Conservation (phyloP, 2,113 vertebrate genomes). For the Progne subis region DNA sequence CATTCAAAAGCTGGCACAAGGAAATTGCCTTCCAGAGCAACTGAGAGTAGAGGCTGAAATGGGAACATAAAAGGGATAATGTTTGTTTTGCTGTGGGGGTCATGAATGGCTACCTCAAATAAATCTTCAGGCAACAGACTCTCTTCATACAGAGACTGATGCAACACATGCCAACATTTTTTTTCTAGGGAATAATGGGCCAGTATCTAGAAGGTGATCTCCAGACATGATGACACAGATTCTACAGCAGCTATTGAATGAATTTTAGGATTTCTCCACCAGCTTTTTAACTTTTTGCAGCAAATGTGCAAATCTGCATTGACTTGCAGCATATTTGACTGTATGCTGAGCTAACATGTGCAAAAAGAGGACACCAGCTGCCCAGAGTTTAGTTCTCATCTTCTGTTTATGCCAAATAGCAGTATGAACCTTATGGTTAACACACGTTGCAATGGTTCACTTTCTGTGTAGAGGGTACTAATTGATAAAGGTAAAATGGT, state of each 20-base stretch:
- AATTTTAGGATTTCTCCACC: not conserved
- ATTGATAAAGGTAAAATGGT: not conserved
- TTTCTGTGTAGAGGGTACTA: not conserved
- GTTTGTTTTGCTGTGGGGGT: not conserved
- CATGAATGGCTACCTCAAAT: not conserved
- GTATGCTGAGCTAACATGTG: not conserved
- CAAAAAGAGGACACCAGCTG: slow-evolving; percentile 4
- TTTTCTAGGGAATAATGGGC: not conserved
- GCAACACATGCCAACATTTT: not conserved
- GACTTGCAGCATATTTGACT: not conserved
- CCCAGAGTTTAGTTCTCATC: not conserved
- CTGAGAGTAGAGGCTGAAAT: not conserved
- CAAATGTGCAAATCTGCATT: not conserved
- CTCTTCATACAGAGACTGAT: not conserved
- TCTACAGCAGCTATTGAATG: not conserved
- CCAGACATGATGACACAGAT: not conserved
- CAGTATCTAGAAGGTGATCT: not conserved
- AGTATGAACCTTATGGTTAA: not conserved
- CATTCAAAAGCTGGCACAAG: not conserved
- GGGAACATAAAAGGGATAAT: not conserved
- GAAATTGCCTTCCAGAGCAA: not conserved
- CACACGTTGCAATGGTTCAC: not conserved
- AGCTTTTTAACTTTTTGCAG: not conserved
- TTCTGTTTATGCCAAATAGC: not conserved
- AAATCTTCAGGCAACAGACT: not conserved